Conservation (phyloP, 53 echinoderm and acorn worm genomes). For the Luidia sarsii region DNA sequence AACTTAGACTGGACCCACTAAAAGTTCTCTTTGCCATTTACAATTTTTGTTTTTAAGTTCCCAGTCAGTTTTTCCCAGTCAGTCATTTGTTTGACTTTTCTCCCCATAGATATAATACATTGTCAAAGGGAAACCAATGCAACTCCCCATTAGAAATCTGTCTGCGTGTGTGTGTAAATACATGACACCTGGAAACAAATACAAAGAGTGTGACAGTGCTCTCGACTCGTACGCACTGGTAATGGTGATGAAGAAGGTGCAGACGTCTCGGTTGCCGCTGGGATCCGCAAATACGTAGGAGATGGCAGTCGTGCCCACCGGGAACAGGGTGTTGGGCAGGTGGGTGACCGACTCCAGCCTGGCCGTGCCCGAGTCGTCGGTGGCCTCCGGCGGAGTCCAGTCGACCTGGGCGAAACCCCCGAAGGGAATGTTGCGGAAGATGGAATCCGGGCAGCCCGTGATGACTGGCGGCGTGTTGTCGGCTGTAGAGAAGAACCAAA, state of each 20-base stretch:
- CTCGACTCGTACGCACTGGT: no score
- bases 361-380: constrained; percentile 47
- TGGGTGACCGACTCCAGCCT: constrained; percentile 12
- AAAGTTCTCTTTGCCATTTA: no score
- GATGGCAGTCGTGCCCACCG: constrained; percentile 55
- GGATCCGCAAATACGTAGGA: constrained; percentile 52
- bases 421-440: not conserved
- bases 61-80: no score
- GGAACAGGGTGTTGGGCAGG: constrained; percentile 37
- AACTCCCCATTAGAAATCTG: no score
- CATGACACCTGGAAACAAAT: not conserved
- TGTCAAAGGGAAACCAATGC: no score
- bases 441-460: constrained; percentile 55
- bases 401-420: not conserved
- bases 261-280: constrained; percentile 46
- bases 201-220: not conserved
- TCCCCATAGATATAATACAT: no score
- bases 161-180: not conserved
- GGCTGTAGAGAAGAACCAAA: not conserved
- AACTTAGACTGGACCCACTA: no score
- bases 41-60: no score
- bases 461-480: constrained; percentile 47
- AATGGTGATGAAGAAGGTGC: constrained; percentile 59
- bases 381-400: constrained; percentile 57
- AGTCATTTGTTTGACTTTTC: not conserved